phyloP scores from a whole-genome alignment of 2,113 vertebrate species.

The Sylvilagus bachmani region DNA sequence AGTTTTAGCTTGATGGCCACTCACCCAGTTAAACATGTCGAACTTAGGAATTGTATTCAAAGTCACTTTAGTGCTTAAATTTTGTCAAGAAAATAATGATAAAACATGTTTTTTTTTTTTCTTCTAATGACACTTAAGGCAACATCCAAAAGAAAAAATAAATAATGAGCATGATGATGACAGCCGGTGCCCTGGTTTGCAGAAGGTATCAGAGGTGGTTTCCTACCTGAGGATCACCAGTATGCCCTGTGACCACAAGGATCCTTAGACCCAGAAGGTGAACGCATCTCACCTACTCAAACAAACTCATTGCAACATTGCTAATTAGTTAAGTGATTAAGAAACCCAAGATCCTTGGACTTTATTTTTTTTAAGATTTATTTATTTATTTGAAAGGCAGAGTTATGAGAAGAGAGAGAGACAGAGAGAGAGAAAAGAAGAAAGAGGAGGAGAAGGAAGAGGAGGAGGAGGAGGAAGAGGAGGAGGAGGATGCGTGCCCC shows the following conservation, averaged over 20 bases:
- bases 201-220: slow-evolving; percentile 10
- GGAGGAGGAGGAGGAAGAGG: no score
- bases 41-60: slow-evolving; percentile 85
- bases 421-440: no score
- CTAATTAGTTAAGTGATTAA: background rate
- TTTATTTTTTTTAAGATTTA: no score
- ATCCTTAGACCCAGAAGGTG: background rate
- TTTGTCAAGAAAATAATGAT: slow-evolving; percentile 82
- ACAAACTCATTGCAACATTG: background rate
- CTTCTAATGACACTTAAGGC: background rate
- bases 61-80: slow-evolving; percentile 84
- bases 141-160: slow-evolving; percentile 27
- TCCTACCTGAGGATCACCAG: background rate
- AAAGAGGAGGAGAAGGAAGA: no score
- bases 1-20: slow-evolving; percentile 83
- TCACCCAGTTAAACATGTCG: slow-evolving; percentile 80
- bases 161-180: slow-evolving; percentile 68
- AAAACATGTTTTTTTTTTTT: slow-evolving; percentile 81
- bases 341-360: background rate
- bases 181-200: slow-evolving; percentile 57
- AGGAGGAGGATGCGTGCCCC: no score
- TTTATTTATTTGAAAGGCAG: no score
- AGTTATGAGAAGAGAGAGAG: no score
- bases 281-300: background rate
- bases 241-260: background rate